A percentile compares a stretch with the other conserved stretches of the same genome.
Conservation (phyloP, 2,797 vertebrate species). For the Champsocephalus esox region DNA sequence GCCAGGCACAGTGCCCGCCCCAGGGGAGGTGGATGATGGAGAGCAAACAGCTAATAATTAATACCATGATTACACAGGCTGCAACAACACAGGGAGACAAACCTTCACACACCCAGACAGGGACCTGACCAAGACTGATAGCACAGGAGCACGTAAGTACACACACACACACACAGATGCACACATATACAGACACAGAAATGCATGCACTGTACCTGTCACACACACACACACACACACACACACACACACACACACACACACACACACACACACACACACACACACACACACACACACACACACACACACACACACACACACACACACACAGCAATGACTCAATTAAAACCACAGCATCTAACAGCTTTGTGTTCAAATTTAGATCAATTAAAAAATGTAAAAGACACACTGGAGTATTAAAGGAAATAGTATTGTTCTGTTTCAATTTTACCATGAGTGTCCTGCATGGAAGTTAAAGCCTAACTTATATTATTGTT, state of each 20-base stretch:
- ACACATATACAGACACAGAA: conserved; percentile 48
- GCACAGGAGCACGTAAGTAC: conserved; percentile 67
- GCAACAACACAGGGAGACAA: conserved; percentile 83
- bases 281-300: conserved; percentile 61
- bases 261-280: conserved; percentile 14
- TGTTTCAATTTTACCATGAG: conserved; percentile 58
- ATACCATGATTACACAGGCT: conserved; percentile 86
- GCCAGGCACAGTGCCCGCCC: conserved; percentile 75
- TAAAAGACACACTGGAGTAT: conserved; percentile 44
- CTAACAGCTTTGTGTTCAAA: conserved; percentile 45
- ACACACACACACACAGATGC: conserved; percentile 66
- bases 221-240: conserved; percentile 1
- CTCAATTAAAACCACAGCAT: conserved; percentile 41
- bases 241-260: background rate
- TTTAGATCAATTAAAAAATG: conserved; percentile 72
- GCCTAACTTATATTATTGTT: conserved; percentile 46
- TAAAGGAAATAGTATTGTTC: conserved; percentile 58
- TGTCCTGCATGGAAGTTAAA: conserved; percentile 30
- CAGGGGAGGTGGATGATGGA: conserved; percentile 83
- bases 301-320: conserved; percentile 19
- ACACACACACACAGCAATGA: conserved; percentile 8
- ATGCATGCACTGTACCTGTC: conserved; percentile 12
- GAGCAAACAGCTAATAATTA: conserved; percentile 89
- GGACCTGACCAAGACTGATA: conserved; percentile 85
- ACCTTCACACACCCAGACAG: conserved; percentile 75